Evolutionary conservation across 2,888 invertebrate species (phyloP), one percentile per base, ranked within the genome.

Genomic region (Hirtodrosophila confusa): DNA sequence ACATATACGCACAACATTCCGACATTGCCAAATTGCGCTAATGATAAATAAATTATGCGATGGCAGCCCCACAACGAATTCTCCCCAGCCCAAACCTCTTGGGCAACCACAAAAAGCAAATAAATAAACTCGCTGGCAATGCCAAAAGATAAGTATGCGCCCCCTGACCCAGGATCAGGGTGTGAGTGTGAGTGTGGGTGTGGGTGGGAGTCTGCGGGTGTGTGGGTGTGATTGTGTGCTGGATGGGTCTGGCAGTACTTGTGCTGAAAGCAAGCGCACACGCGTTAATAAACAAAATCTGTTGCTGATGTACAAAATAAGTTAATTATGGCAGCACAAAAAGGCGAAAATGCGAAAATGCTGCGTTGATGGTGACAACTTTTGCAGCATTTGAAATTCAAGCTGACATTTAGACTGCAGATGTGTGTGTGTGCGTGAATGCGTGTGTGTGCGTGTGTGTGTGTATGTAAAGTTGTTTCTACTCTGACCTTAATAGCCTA

Each of bases 261-360:
- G 27, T 27, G 27, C 27, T 57, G 51, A 56, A 66, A 62, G 58
- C 57, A 39, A 69, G 58, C 78, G 78, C 75, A 78, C 60, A 72
- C 50, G 69, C 87, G 87, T 83, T 87, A 86, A 86, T 83, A 85
- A 83, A 80, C 73, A 83, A 83, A 83, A 83, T 83, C 85, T 83
- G 87, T 85, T 80, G 85, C 87, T 83, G 86, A 83, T 86, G 87
- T 80, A 86, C 76, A 78, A 78, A 75, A 84, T 82, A 86, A 82
- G 85, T 84, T 82, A 82, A 82, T 82, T 82, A 80, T 84, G 85
- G 62, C 40, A 56, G 67, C 53, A 54, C 65, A 51, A 77, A 56
- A 75, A 72, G 67, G 71, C 76, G 70, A 63, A 64, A 86, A 80
- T 86, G 78, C 54, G 76, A 58, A 68, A 69, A 58, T 49, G 50